phyloP scores from a whole-genome alignment of 1,140 invertebrate species.

The Nomia melanderi region DNA sequence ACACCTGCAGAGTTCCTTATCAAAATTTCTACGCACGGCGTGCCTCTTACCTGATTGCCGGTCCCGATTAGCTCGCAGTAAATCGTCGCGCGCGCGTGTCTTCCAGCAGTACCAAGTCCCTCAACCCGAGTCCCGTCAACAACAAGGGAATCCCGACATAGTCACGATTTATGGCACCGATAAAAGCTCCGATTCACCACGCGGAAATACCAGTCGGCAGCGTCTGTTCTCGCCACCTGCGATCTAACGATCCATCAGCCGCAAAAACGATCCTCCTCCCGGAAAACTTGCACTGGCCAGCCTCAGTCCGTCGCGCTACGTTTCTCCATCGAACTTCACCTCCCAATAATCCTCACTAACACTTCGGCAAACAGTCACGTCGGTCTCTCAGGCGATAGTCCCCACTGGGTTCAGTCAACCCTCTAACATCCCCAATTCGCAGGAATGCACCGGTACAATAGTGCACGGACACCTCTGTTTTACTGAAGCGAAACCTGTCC shows the following conservation, averaged over 20 bases:
- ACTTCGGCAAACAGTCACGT: background rate
- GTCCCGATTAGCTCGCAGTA: conserved; percentile 65
- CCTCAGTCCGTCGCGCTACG: background rate
- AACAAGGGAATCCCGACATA: conserved; percentile 40
- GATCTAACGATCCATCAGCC: conserved; percentile 28
- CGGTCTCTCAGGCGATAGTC: background rate
- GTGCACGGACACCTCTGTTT: no score
- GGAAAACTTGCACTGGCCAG: background rate
- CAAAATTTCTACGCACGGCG: conserved; percentile 27
- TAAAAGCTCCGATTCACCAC: conserved; percentile 39
- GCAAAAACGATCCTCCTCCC: background rate
- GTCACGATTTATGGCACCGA: conserved; percentile 35
- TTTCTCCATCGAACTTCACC: conserved; percentile 28
- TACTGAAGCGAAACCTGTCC: no score
- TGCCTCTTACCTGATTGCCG: conserved; percentile 68
- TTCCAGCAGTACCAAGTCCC: background rate
- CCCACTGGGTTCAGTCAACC: background rate
- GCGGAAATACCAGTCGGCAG: conserved; percentile 23
- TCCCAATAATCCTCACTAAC: background rate
- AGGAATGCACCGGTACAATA: background rate
- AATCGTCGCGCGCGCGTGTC: conserved; percentile 38
- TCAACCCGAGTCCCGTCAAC: conserved; percentile 12
- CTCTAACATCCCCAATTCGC: background rate
- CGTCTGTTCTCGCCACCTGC: background rate
- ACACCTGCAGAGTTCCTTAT: background rate